Evolutionary conservation across 2,888 invertebrate genomes (phyloP).

Genomic region (Stenurella melanura): DNA sequence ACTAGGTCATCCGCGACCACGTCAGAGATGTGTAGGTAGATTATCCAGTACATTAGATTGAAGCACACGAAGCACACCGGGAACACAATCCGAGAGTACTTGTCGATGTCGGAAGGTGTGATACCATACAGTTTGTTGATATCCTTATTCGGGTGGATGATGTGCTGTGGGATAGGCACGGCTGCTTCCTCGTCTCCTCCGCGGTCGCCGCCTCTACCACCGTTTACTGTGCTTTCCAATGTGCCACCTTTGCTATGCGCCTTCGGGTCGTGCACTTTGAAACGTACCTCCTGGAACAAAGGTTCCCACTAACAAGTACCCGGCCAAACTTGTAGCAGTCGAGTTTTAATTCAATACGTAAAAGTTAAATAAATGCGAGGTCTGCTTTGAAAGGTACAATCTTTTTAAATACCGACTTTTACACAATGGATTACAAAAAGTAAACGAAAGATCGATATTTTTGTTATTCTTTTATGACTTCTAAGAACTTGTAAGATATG

Average conservation of each 20-base stretch:
- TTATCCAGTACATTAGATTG: constrained; percentile 99
- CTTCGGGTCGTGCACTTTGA: constrained; percentile 95
- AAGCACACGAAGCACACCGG: constrained; percentile 99
- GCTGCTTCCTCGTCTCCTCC: constrained; percentile 80
- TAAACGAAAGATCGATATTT: not conserved
- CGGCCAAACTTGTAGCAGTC: constrained; percentile 64
- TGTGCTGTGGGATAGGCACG: constrained; percentile 83
- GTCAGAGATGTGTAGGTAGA: constrained; percentile 96
- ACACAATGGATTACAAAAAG: not conserved
- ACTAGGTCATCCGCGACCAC: constrained; percentile 96
- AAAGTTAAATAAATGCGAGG: not conserved
- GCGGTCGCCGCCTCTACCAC: constrained; percentile 80
- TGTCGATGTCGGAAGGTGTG: constrained; percentile 98
- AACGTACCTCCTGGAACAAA: constrained; percentile 92
- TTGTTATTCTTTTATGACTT: not conserved
- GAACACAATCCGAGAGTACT: constrained; percentile 98
- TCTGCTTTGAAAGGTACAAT: constrained; percentile 4
- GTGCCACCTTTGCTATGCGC: constrained; percentile 95
- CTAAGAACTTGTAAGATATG: too few relatives aligned
- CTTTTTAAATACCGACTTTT: not conserved
- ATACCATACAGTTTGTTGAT: constrained; percentile 94
- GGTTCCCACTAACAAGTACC: constrained; percentile 79
- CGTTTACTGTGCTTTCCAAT: constrained; percentile 93
- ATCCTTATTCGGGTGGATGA: constrained; percentile 92
- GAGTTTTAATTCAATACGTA: not conserved